Percentiles rank a stretch among this genome's conserved stretches.
phyloP scores from a whole-genome alignment of 2,797 vertebrate species.

The Protonibea diacanthus region DNA sequence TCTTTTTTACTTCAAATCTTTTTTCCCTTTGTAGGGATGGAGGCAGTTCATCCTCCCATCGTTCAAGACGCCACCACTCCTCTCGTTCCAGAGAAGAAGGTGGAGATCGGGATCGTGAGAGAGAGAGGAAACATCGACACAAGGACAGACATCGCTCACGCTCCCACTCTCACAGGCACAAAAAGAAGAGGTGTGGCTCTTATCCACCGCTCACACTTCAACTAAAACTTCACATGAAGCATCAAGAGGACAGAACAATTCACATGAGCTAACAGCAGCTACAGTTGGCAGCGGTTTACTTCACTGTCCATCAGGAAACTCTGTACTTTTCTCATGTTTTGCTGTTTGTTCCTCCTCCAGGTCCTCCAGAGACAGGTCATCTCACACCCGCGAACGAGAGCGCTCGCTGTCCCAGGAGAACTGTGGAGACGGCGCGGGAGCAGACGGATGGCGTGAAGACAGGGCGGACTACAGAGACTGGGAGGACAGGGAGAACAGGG shows the following conservation, averaged over 20 bases:
- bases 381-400: slow-evolving; percentile 79
- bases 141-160: slow-evolving; percentile 87
- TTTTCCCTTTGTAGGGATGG: slow-evolving; percentile 78
- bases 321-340: background rate
- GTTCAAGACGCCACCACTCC: slow-evolving; percentile 82
- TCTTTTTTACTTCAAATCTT: background rate
- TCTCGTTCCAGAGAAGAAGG: slow-evolving; percentile 84
- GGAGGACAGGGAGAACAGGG: slow-evolving; percentile 72
- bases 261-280: background rate
- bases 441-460: slow-evolving; percentile 72
- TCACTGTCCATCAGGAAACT: too few relatives aligned
- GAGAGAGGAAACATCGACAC: slow-evolving; percentile 86
- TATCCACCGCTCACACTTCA: background rate
- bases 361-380: slow-evolving; percentile 80
- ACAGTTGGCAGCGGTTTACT: too few relatives aligned
- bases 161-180: slow-evolving; percentile 87
- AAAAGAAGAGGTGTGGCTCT: slow-evolving; percentile 83
- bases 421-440: slow-evolving; percentile 56
- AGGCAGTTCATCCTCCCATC: slow-evolving; percentile 85
- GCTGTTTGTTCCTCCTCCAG: slow-evolving; percentile 40
- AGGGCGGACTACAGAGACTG: slow-evolving; percentile 61
- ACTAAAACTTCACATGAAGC: background rate
- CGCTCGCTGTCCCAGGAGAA: slow-evolving; percentile 74
- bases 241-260: background rate
- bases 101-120: slow-evolving; percentile 78